Conservation (phyloP, 2,113 vertebrate genomes). For the Trochalopteron elliotii region DNA sequence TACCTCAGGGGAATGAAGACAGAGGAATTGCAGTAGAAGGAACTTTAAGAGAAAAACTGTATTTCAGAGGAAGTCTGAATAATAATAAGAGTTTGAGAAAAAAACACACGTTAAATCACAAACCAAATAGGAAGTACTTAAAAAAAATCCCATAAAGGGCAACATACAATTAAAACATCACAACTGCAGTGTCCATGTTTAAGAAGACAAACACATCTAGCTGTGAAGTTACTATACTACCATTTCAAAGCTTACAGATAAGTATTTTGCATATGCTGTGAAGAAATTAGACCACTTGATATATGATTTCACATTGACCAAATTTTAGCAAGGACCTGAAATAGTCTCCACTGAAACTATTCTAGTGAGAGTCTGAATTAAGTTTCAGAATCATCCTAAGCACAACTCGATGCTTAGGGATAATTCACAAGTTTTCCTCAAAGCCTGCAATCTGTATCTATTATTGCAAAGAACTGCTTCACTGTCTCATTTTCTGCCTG, state of each 20-base stretch:
- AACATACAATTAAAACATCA: neutral
- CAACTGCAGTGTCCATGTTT: neutral
- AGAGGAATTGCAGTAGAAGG: neutral
- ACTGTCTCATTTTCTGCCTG: slow-evolving; percentile 47
- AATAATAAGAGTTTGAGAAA: neutral
- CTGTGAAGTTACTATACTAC: neutral
- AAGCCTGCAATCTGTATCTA: slow-evolving; percentile 28
- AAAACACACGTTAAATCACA: neutral
- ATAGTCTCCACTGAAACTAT: neutral
- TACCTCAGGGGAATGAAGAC: fast-evolving
- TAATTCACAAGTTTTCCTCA: slow-evolving; percentile 18
- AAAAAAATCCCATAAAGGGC: neutral
- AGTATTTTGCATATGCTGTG: neutral
- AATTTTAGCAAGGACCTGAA: neutral
- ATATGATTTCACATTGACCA: neutral
- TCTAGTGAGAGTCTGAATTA: neutral
- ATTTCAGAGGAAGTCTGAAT: neutral
- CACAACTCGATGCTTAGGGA: neutral
- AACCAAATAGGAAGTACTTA: neutral
- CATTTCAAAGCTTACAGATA: neutral
- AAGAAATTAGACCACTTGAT: neutral
- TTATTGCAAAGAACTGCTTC: slow-evolving; percentile 14
- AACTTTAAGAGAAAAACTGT: neutral
- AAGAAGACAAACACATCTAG: neutral
- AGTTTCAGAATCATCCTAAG: neutral